Conservation (phyloP, 2,797 vertebrate genomes). For the Staurois parvus region DNA sequence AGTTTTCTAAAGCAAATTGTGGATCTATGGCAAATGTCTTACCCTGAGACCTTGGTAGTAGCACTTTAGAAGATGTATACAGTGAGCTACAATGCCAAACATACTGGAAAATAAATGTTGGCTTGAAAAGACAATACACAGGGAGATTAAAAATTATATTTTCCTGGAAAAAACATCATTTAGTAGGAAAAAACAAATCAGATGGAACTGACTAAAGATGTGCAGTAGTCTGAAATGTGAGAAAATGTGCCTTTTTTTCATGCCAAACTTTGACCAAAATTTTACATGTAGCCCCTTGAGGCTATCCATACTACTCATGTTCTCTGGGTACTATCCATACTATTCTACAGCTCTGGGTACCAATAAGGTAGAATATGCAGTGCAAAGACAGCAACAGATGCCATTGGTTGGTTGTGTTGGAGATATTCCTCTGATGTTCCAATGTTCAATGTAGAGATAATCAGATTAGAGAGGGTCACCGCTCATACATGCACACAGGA, state of each 20-base stretch:
- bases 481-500: background rate
- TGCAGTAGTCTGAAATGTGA: too few relatives aligned
- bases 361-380: background rate
- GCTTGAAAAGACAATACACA: background rate
- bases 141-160: background rate
- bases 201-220: background rate
- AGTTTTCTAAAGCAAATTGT: too few relatives aligned
- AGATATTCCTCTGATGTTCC: too few relatives aligned
- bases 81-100: too few relatives aligned
- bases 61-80: too few relatives aligned
- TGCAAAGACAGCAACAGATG: too few relatives aligned
- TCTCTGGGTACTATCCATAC: background rate
- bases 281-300: background rate
- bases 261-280: background rate
- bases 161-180: background rate
- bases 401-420: too few relatives aligned
- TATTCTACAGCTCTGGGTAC: background rate
- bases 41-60: too few relatives aligned
- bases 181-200: background rate
- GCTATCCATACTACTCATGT: background rate
- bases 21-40: too few relatives aligned
- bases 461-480: too few relatives aligned
- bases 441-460: too few relatives aligned
- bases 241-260: background rate
- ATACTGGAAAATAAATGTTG: too few relatives aligned